Evolutionary conservation across 2,797 vertebrate genomes (phyloP), one percentile per base, ranked within the genome.

Genomic region (Amblyopsis hoosieri): DNA sequence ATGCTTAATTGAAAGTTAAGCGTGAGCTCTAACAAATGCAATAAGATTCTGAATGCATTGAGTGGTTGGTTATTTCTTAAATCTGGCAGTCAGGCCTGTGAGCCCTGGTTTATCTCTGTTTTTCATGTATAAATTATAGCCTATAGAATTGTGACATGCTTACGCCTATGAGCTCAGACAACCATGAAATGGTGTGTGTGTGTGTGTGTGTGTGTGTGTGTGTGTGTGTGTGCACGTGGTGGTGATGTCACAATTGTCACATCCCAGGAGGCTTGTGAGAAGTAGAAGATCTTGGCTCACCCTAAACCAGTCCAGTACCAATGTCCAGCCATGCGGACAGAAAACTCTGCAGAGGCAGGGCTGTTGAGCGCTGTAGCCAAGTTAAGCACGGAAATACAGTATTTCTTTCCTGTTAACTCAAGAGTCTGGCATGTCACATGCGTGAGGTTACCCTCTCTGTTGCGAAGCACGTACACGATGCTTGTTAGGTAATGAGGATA

Each of bases 381-480:
- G 83, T 80, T 76, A 91, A 90, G 87, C 88, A 87, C 75, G 78
- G 89, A 91, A 92, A 91, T 89, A 42, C 37, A 10, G 37, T 42
- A 80, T 88, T 89, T 87, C 80, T 91, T 90, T 91, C 87, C 87
- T 91, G 90, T 89, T 89, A 89, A 90, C 83, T 88, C 79, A 78
- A 85, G 82, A 85, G 73, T 85, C 87, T 87, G 89, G 87, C 87
- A 84, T 29, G 81, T 87, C 76, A 79, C 79, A 78, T 85, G 76
- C 64, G 72, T 78, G 71, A 87, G 80, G 86, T 89, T 75, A 81
- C 72, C 84, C 75, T 70, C 70, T 76, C 72, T 59, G 74, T 80
- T 68, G 72, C 76, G 59, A 81, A 71, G 31, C 67, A 55, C 12
- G 69, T 15, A 49, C 57, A 57, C 48, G 59, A 54, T 64, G 9